phyloP scores from a whole-genome alignment of 2,113 vertebrate species.

The Chascanopsetta lugubris region DNA sequence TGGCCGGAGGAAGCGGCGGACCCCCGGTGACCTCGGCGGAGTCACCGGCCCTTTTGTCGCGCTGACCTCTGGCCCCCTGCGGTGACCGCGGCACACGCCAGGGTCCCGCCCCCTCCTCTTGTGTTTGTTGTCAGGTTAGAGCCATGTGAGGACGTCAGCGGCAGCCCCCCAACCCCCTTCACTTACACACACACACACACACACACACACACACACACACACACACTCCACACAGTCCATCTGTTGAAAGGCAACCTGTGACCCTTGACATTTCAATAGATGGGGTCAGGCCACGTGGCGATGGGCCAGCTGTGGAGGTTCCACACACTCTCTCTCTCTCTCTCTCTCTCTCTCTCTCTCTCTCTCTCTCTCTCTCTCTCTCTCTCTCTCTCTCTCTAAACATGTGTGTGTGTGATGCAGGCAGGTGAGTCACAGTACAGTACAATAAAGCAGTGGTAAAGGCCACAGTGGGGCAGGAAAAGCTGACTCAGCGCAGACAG shows the following conservation, averaged over 20 bases:
- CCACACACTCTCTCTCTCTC: no score
- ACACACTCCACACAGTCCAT: conserved; percentile 17
- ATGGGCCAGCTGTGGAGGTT: conserved; percentile 3
- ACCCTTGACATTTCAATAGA: conserved; percentile 21
- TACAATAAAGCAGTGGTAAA: no score
- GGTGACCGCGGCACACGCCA: conserved; percentile 64
- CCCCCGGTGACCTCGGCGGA: conserved; percentile 49
- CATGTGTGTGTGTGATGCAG: no score
- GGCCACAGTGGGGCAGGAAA: no score
- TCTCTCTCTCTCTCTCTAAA: no score
- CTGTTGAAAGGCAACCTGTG: conserved; percentile 24
- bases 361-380: no score
- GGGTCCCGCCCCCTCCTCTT: conserved; percentile 21
- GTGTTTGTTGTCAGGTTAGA: conserved; percentile 59
- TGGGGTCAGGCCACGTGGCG: not conserved
- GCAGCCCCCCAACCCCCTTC: conserved; percentile 11
- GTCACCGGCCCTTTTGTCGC: conserved; percentile 54
- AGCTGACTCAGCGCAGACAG: no score
- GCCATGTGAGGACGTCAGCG: conserved; percentile 52
- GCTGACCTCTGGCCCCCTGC: conserved; percentile 65
- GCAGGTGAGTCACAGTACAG: no score
- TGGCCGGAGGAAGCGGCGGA: conserved; percentile 4
- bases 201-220: conserved; percentile 23
- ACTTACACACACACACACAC: conserved; percentile 4
- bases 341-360: no score